Percentiles rank a stretch among this genome's conserved stretches.
phyloP scores from a whole-genome alignment of 2,888 invertebrate genomes.

The Sinelater perroti region DNA sequence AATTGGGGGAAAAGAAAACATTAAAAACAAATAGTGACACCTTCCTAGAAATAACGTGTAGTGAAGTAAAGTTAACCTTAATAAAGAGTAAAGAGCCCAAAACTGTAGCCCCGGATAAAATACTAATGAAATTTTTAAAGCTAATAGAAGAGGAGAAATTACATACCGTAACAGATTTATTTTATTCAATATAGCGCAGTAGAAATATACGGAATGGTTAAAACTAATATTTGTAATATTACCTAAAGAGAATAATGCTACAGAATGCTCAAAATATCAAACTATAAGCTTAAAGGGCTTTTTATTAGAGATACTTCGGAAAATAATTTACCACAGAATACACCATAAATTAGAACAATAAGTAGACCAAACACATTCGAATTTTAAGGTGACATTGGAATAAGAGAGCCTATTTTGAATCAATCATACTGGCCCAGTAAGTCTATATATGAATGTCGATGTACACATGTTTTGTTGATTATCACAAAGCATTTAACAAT shows the following conservation, averaged over 20 bases:
- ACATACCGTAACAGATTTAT: not conserved
- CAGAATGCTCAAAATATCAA: slow-evolving; percentile 2
- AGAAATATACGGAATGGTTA: not conserved
- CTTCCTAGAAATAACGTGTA: slow-evolving; percentile 5
- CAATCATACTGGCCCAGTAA: too few relatives aligned
- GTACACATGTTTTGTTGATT: too few relatives aligned
- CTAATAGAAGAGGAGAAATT: slow-evolving; percentile 9
- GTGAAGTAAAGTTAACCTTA: not conserved
- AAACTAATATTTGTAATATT: slow-evolving; percentile 6
- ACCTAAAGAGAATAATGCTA: not conserved
- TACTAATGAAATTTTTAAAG: too few relatives aligned
- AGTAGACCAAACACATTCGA: too few relatives aligned
- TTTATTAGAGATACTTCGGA: not conserved
- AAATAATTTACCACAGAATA: too few relatives aligned
- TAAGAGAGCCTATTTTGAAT: too few relatives aligned
- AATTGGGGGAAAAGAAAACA: not conserved
- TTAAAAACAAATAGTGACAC: not conserved
- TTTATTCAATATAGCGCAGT: slow-evolving; percentile 1
- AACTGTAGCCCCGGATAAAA: too few relatives aligned
- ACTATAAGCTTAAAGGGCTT: not conserved
- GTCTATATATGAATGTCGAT: too few relatives aligned
- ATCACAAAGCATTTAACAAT: too few relatives aligned
- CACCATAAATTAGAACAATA: not conserved
- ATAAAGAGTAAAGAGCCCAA: not conserved
- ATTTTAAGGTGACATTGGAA: too few relatives aligned